phyloP scores from a whole-genome alignment of 2,797 vertebrate species.

The Pipistrellus nathusii region DNA sequence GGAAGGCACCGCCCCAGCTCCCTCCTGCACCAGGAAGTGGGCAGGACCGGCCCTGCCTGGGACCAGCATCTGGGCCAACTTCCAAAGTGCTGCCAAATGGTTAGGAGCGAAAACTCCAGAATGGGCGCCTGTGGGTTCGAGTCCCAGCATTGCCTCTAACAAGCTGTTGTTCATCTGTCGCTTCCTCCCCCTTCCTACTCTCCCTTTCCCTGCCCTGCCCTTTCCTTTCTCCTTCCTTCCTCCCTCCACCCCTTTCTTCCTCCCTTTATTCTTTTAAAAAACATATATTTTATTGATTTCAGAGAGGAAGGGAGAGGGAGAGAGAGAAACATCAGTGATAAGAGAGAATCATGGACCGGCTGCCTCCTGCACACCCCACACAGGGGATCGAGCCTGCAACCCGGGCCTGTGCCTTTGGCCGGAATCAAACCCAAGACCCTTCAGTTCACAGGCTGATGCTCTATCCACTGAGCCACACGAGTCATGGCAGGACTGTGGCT shows the following conservation, averaged over 20 bases:
- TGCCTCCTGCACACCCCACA: too few relatives aligned
- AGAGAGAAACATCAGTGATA: too few relatives aligned
- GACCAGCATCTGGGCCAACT: not conserved
- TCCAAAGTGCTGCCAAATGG: not conserved
- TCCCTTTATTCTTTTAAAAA: too few relatives aligned
- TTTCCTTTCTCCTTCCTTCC: too few relatives aligned
- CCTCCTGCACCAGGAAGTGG: not conserved
- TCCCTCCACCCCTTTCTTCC: not conserved
- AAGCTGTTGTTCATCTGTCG: not conserved
- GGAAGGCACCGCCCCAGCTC: fast-evolving
- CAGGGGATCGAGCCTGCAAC: too few relatives aligned
- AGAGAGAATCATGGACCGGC: too few relatives aligned
- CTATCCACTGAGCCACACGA: too few relatives aligned
- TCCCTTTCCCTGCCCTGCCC: fast-evolving
- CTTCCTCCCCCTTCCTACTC: fast-evolving
- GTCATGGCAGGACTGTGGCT: not conserved
- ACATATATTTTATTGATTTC: too few relatives aligned
- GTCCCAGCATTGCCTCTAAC: not conserved
- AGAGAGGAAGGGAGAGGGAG: too few relatives aligned
- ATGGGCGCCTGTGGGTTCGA: not conserved
- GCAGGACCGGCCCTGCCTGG: not conserved
- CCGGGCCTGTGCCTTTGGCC: too few relatives aligned
- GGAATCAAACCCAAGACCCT: too few relatives aligned
- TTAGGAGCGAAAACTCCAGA: not conserved
- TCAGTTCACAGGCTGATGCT: not conserved